Conservation (phyloP, 2,797 vertebrate genomes). For the Salmo trutta region DNA sequence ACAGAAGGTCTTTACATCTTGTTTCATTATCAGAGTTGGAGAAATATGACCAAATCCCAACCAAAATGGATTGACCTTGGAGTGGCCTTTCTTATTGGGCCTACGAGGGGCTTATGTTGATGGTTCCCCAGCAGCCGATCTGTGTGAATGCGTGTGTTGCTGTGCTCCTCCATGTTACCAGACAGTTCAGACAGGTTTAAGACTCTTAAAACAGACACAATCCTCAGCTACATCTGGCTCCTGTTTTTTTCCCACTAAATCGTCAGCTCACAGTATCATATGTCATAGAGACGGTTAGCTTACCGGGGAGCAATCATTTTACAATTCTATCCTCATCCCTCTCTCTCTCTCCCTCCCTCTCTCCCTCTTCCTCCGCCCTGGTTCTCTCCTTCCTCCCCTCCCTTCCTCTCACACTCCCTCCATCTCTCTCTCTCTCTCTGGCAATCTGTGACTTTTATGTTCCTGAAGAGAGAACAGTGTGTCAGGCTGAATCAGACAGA, state of each 20-base stretch:
- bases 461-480: constrained; percentile 72
- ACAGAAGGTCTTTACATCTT: constrained; percentile 42
- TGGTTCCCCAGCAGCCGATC: constrained; percentile 1
- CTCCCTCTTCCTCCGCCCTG: not conserved
- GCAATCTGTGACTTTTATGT: constrained; percentile 64
- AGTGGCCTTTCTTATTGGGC: not conserved
- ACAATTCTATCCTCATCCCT: constrained; percentile 20
- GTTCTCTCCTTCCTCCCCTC: constrained; percentile 6
- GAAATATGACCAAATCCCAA: constrained; percentile 14
- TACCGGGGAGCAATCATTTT: constrained; percentile 37
- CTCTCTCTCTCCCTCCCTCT: constrained; percentile 10
- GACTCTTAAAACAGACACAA: constrained; percentile 67
- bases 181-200: constrained; percentile 70
- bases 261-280: constrained; percentile 48
- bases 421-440: constrained; percentile 35
- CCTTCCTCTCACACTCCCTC: constrained; percentile 21
- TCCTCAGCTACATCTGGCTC: constrained; percentile 65
- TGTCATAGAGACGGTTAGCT: constrained; percentile 47
- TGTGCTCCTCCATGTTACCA: constrained; percentile 32
- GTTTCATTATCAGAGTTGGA: constrained; percentile 46
- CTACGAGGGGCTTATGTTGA: constrained; percentile 10
- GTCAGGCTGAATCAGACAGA: constrained; percentile 76
- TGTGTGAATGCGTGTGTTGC: constrained; percentile 8
- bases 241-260: constrained; percentile 43
- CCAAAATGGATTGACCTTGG: constrained; percentile 33